A percentile compares a stretch with the other conserved stretches of the same genome.
These are phyloP conservation scores for Piliocolobus tephrosceles DNA, from an alignment of 2,113 vertebrate species.

Conservation along the genomic window DNA sequence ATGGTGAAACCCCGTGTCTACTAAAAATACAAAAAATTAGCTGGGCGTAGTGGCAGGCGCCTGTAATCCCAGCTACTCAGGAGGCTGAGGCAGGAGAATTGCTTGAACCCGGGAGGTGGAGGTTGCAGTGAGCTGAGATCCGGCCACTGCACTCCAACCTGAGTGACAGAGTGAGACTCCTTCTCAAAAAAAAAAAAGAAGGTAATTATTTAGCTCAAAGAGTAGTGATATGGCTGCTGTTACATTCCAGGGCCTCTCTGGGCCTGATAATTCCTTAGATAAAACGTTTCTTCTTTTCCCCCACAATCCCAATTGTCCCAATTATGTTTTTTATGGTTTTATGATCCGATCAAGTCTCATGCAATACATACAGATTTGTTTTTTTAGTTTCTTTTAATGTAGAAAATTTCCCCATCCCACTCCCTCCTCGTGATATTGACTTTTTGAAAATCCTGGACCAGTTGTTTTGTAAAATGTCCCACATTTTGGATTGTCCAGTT, in stretches of 20 bases:
- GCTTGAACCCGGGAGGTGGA: no score
- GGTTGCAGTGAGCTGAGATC: no score
- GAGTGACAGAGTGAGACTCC: no score
- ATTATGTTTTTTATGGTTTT: neutral
- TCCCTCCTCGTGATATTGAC: neutral
- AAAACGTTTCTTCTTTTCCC: neutral
- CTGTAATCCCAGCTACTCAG: no score
- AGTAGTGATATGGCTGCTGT: neutral
- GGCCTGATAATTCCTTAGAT: neutral
- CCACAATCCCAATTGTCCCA: neutral
- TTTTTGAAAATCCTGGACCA: neutral
- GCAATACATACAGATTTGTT: neutral
- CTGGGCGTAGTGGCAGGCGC: no score
- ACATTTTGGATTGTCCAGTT: neutral
- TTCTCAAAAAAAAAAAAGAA: neutral
- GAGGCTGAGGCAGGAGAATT: no score
- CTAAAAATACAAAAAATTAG: no score
- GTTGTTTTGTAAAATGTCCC: neutral
- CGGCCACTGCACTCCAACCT: no score
- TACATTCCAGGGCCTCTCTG: neutral
- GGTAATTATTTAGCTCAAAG: neutral
- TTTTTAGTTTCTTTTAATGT: slow-evolving; percentile 22
- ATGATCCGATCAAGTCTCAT: neutral
- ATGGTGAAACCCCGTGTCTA: no score
- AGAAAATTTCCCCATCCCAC: neutral